Evolutionary conservation across 2,888 invertebrate species (phyloP).

Genomic region (Pandemis cinnamomeana): DNA sequence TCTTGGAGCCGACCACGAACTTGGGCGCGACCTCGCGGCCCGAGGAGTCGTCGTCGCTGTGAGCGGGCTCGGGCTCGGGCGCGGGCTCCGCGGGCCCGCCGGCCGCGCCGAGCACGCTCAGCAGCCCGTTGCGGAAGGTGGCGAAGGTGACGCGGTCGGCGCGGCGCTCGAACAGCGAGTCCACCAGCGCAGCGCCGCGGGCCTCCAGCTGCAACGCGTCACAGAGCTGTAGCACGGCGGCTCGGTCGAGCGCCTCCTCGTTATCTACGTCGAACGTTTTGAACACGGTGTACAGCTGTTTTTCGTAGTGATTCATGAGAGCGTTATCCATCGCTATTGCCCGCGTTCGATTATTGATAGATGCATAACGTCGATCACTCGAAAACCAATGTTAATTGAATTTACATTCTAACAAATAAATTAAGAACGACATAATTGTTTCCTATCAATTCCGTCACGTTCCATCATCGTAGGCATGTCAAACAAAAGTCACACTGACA

Average conservation of each 20-base stretch:
- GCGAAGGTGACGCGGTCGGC: constrained; percentile 86
- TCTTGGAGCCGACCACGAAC: constrained; percentile 89
- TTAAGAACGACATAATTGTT: constrained; percentile 30
- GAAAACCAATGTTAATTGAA: constrained; percentile 28
- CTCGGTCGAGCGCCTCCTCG: constrained; percentile 87
- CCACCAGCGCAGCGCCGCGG: constrained; percentile 86
- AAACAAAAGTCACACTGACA: constrained; percentile 14
- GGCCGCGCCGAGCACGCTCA: constrained; percentile 86
- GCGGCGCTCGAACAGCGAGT: constrained; percentile 83
- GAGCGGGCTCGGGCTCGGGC: constrained; percentile 50
- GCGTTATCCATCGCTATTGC: constrained; percentile 65
- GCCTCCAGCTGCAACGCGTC: constrained; percentile 91
- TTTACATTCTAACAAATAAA: constrained; percentile 34
- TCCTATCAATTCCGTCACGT: constrained; percentile 37
- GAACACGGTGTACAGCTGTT: constrained; percentile 92
- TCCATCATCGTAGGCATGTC: constrained; percentile 24
- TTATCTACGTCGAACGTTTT: constrained; percentile 90
- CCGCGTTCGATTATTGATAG: constrained; percentile 29
- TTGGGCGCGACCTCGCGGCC: constrained; percentile 90
- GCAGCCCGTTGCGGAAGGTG: constrained; percentile 90
- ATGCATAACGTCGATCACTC: constrained; percentile 16
- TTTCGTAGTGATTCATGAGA: constrained; percentile 90
- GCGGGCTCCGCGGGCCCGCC: constrained; percentile 52
- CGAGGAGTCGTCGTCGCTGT: constrained; percentile 83
- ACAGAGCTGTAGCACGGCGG: constrained; percentile 88